phyloP scores from a whole-genome alignment of 2,113 vertebrate genomes.

The Ochotona princeps region DNA sequence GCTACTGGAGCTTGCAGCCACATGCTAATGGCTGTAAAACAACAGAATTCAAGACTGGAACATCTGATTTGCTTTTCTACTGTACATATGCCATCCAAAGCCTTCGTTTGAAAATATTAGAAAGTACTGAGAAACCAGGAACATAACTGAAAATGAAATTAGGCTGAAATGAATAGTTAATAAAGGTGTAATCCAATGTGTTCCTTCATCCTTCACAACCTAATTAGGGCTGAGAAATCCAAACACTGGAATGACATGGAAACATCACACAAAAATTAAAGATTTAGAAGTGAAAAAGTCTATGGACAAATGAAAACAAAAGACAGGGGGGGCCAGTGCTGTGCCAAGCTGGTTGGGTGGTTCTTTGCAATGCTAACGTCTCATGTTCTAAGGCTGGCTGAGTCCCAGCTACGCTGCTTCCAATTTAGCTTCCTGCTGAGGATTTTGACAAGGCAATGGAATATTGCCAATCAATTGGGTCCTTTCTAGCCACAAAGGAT shows the following conservation, averaged over 20 bases:
- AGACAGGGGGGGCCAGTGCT: no score
- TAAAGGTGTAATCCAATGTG: background rate
- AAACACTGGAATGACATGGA: background rate
- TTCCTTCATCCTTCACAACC: background rate
- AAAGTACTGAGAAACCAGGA: constrained; percentile 52
- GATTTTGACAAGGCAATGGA: no score
- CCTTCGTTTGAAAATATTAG: constrained; percentile 63
- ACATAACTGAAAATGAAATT: constrained; percentile 71
- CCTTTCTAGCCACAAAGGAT: no score
- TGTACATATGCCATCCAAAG: background rate
- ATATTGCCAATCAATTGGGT: no score
- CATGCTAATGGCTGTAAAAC: constrained; percentile 2
- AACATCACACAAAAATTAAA: background rate
- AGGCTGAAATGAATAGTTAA: constrained; percentile 54
- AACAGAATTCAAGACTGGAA: constrained; percentile 29
- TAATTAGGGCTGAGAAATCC: background rate
- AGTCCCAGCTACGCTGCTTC: no score
- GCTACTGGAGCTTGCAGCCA: constrained; percentile 37
- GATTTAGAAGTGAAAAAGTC: background rate
- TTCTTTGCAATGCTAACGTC: no score
- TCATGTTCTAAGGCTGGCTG: no score
- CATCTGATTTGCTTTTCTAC: constrained; percentile 41
- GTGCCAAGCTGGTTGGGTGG: no score
- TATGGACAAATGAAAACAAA: no score
- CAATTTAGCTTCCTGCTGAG: no score